These are phyloP conservation scores for Deroptyus accipitrinus DNA, from an alignment of 2,113 vertebrate genomes.

Conservation along the genomic window DNA sequence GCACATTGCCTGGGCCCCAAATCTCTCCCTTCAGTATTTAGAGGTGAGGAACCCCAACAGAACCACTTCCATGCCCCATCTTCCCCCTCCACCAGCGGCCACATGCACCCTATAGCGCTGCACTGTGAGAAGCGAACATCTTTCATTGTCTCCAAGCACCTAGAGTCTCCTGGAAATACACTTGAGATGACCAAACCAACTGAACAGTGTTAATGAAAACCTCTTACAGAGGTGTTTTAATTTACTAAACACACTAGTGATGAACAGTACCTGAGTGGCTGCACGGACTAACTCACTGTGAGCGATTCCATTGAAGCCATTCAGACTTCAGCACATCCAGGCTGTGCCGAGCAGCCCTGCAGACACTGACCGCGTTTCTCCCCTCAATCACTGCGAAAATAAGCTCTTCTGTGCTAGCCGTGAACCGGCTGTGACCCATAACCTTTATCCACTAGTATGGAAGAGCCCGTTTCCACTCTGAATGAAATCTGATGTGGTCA, in stretches of 20 bases:
- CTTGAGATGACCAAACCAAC: not conserved
- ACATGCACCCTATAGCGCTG: rapidly evolving
- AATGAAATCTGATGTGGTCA: not conserved
- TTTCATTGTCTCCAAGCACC: not conserved
- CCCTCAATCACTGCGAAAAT: not conserved
- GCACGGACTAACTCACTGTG: not conserved
- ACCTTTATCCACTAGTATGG: not conserved
- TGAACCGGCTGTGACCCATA: not conserved
- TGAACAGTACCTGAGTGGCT: not conserved
- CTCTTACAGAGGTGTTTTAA: not conserved
- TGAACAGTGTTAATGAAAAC: not conserved
- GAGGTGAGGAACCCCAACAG: not conserved
- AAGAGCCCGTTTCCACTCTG: not conserved
- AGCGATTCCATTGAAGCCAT: not conserved
- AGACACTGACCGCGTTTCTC: not conserved
- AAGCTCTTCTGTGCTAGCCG: not conserved
- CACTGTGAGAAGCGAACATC: not conserved
- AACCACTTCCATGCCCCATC: not conserved
- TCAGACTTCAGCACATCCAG: not conserved
- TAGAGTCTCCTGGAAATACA: not conserved
- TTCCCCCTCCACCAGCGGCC: not conserved
- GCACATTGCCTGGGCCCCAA: not conserved
- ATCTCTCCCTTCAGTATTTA: too few species aligned
- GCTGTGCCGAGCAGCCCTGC: not conserved
- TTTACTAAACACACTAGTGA: not conserved